Base-by-base conservation (phyloP, 35 echinoderm and acorn worm genomes). In the Antedon bifida region DNA sequence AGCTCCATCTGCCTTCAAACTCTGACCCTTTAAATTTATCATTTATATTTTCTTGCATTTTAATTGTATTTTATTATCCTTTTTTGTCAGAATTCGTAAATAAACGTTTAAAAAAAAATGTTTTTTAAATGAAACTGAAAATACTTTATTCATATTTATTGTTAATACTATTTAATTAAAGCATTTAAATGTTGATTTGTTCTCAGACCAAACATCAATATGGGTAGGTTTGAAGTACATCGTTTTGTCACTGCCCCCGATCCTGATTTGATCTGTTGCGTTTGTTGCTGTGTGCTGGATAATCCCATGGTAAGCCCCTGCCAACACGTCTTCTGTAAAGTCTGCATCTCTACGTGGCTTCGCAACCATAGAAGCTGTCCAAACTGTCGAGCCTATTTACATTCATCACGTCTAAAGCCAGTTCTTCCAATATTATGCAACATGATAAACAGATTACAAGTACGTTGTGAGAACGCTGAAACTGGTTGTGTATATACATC, bases 391-490 rank as follows among this genome's bases (percentile, higher is more conserved):
- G 83, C 90, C 33, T 85, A 85, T 0, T 82, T 99, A 10, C 80
- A 88, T 31, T 78, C 74, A 19, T 83, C 87, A 36, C 87, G 87
- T 36, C 88, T 99, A 3, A 92, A 99, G 86, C 95, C 95, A 0
- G 95, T 92, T 17, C 88, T 99, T 31, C 90, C 95, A 21, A 92
- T 99, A 14, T 88, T 99, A 2, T 32, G 85, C 11, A 99, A 96
- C 76, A 99, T 99, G 95, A 99, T 99, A 77, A 99, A 96, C 64
- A 83, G 90, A 33, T 82, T 99, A 35, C 75, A 93, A 12, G 90
- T 99, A 21, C 74, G 81, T 4, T 99, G 93, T 35, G 90, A 99
- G 30, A 92, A 99, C 82, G 30, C 36, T 32, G 77, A 83, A 17
- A 85, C 83, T 28, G 95, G 95, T 36, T 99, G 95, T 39, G 46